Evolutionary conservation across 2,113 vertebrate genomes (phyloP), one percentile per base, ranked within the genome.

Genomic region (Ascaphus truei): DNA sequence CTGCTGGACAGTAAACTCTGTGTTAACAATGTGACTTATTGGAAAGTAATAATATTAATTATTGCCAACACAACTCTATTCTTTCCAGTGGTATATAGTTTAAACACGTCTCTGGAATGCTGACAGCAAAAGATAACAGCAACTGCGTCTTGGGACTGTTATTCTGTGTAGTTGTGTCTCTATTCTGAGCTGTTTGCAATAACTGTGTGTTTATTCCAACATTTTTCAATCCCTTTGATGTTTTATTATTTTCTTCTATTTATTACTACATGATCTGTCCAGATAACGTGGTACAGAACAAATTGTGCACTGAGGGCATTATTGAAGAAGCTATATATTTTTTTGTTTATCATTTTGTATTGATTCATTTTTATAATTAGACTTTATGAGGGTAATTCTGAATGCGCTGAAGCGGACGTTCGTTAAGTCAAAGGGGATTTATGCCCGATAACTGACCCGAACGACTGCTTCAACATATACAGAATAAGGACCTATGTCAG

Each of bases 1-100:
- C 94, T 85, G 95, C 96, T 92, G 95, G 95, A 83, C 86, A 83
- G 92, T 91, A 88, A 90, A 93, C 92, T 85, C 84, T 22, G 73
- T 80, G 82, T 76, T 74, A 71, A 20, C 78, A 74, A 75, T 63
- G 80, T 88, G 86, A 82, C 72, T 88, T 87, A 76, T 74, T 34
- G 76, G 68, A 72, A 66, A 73, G 36, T 65, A 36, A 23, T 80
- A 76, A 77, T 78, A 74, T 1, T 61, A 61, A 29, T 71, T 11
- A 16, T 34, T 5, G 26, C 39, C 37, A 25, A 47, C 47, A 11
- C 25, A 61, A 29, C 18, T 2, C 22, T 37, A 9, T 81, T 80
- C 64, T 76, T 79, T 72, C 64, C 76, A 84, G 75, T 81, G 76
- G 68, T 76, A 79, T 18, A 47, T 78, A 23, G 16, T 10, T 18